phyloP scores from a whole-genome alignment of 2,888 invertebrate genomes.

The Melanostoma mellinum region DNA sequence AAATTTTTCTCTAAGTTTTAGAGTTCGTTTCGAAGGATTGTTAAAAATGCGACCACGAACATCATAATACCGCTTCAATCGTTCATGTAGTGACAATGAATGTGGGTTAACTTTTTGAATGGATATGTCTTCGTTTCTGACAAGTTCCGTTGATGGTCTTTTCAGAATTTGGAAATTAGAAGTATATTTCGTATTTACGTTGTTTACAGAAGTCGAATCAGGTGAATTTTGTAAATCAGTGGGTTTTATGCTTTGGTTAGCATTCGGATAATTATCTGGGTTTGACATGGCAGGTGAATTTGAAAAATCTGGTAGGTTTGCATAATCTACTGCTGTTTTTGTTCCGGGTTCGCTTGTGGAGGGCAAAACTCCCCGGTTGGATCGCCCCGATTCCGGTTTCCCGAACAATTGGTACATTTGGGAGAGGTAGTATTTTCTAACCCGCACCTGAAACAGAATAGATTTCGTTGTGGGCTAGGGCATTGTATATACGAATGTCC shows the following conservation, averaged over 20 bases:
- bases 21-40: neutral
- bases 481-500: neutral
- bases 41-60: constrained; percentile 1
- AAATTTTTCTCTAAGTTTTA: neutral
- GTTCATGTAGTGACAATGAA: neutral
- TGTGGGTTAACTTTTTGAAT: too few relatives aligned
- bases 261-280: too few relatives aligned
- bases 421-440: constrained; percentile 6
- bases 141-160: too few relatives aligned
- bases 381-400: neutral
- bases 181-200: neutral
- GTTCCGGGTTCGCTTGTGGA: neutral
- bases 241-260: too few relatives aligned
- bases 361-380: constrained; percentile 5
- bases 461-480: neutral
- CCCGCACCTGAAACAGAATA: neutral
- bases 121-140: too few relatives aligned
- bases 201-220: too few relatives aligned
- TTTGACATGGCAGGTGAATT: neutral
- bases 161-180: neutral
- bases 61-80: neutral
- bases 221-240: too few relatives aligned
- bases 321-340: neutral
- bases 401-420: neutral
- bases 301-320: neutral